Conservation (phyloP, 2,113 vertebrate genomes). For the Sturnira hondurensis region DNA sequence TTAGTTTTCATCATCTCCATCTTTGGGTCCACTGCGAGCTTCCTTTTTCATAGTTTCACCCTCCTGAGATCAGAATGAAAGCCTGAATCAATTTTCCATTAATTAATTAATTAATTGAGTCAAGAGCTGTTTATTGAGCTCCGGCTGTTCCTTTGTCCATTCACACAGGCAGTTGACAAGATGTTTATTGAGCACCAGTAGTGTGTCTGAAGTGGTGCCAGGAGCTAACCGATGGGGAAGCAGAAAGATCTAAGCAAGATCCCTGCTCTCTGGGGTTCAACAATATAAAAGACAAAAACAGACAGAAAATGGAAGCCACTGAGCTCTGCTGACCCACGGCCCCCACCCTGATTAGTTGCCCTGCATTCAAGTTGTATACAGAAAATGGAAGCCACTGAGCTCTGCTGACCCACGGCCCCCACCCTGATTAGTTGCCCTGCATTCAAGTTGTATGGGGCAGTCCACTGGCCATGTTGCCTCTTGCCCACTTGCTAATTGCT, state of each 20-base stretch:
- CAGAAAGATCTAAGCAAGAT: not conserved
- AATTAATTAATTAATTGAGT: conserved; percentile 51
- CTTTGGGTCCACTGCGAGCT: not conserved
- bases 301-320: not conserved
- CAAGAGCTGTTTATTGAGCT: conserved; percentile 41
- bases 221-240: not conserved
- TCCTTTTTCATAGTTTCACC: not conserved
- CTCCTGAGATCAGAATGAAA: conserved; percentile 25
- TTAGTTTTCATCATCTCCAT: not conserved
- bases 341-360: not conserved
- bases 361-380: not conserved
- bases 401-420: not conserved
- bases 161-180: not conserved
- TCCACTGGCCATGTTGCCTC: not conserved
- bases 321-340: not conserved
- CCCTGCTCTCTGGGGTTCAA: not conserved
- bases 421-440: not conserved
- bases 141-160: conserved; percentile 30
- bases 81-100: conserved; percentile 39
- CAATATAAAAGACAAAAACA: not conserved
- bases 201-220: not conserved
- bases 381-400: not conserved
- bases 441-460: not conserved
- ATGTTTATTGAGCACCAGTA: not conserved
- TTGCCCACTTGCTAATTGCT: not conserved